phyloP scores from a whole-genome alignment of 1,140 invertebrate genomes.

The Leptestheria dahalacensis region DNA sequence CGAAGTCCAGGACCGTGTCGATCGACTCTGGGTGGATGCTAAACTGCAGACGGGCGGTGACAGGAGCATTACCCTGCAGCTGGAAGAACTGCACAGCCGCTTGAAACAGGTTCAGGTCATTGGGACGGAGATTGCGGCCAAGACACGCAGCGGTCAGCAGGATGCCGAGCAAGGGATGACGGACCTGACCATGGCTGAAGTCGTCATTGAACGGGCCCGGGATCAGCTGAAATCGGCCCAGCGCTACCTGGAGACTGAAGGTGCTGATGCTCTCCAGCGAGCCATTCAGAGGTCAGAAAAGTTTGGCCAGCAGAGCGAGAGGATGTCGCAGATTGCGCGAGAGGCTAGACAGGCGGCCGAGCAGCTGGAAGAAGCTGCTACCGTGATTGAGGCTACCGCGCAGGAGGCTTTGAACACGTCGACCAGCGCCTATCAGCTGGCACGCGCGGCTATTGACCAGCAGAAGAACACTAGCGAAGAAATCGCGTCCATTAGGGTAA shows the following conservation, averaged over 20 bases:
- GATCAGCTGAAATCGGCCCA: constrained; percentile 49
- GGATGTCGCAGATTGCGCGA: constrained; percentile 78
- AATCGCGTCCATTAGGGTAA: constrained; percentile 19
- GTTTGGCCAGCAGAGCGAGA: constrained; percentile 75
- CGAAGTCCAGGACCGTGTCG: constrained; percentile 52
- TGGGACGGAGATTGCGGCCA: constrained; percentile 25
- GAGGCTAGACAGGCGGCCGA: constrained; percentile 66
- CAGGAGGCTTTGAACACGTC: constrained; percentile 70
- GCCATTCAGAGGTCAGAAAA: constrained; percentile 66
- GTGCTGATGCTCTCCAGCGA: constrained; percentile 52
- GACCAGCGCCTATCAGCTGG: constrained; percentile 56
- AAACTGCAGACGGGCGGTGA: constrained; percentile 43
- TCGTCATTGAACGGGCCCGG: constrained; percentile 52
- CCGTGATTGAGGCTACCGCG: constrained; percentile 55
- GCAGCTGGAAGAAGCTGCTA: constrained; percentile 53
- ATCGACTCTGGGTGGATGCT: constrained; percentile 51
- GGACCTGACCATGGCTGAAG: constrained; percentile 57
- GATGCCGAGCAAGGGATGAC: constrained; percentile 42
- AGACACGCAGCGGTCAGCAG: constrained; percentile 40
- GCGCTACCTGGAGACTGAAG: constrained; percentile 62
- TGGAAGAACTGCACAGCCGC: constrained; percentile 41
- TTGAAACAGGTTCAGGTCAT: constrained; percentile 38
- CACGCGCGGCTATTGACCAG: constrained; percentile 59
- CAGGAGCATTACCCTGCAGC: constrained; percentile 43
- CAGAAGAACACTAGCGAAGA: constrained; percentile 44